Evolutionary conservation across 2,888 invertebrate species (phyloP), one percentile per base, ranked within the genome.

Genomic region (Auanema sp.): DNA sequence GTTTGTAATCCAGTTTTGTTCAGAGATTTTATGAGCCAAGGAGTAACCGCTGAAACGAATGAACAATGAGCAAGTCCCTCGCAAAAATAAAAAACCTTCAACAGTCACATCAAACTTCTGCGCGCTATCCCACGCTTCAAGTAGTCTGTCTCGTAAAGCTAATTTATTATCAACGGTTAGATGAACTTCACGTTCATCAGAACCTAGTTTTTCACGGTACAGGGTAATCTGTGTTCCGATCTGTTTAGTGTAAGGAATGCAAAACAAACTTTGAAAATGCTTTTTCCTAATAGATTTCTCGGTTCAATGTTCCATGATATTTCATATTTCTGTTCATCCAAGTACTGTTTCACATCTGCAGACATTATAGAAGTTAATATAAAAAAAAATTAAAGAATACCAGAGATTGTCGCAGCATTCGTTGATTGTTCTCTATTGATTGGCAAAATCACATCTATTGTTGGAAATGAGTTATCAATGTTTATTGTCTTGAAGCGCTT

Each of bases 91-190:
- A 44, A 43, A 23, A 66, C 65, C 68, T 59, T 78, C 76, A 1
- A 81, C 60, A 10, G 72, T 69, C 1, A 78, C 73, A 59, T 82
- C 81, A 51, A 82, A 81, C n/a, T 74, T 62, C 49, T 81, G 82
- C 2, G 77, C 73, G 16, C 78, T 78, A 43, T 64, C 71, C 81
- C 81, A 81, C 8, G 40, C 54, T 10, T 76, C 71, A n/a, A 81
- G 65, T 4, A 81, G 60, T 3, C 66, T 53, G 1, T 58, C n/a
- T 0, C 80, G 80, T 8, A 81, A 64, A 3, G 69, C 66, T 42
- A 66, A 74, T 33, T 68, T 64, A 18, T 69, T 67, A 4, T 68
- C 66, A 43, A 71, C 64, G 21, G 78, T 71, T 43, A 81, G 63
- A 42, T 56, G 60, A 11, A 60, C 55, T 2, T 62, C 60, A 41